Evolutionary conservation across 2,113 vertebrate genomes (phyloP), one percentile per base, ranked within the genome.

Genomic region (Oryzias melastigma): DNA sequence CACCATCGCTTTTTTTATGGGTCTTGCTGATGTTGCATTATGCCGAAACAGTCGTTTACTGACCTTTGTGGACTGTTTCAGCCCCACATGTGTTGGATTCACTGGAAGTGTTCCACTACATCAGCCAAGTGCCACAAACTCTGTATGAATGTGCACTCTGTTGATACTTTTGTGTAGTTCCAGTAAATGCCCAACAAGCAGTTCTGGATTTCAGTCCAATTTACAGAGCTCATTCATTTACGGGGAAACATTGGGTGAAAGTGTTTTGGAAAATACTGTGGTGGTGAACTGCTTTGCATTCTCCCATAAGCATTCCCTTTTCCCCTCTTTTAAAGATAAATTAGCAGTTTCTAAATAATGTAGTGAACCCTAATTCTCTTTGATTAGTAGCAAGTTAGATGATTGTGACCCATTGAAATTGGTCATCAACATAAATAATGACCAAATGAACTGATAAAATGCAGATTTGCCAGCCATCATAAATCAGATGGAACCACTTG

Each of bases 341-440:
- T 97, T 95, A 98, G 91, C 70, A 81, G 91, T 92, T 94, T 94
- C 94, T 96, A 95, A 98, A 98, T 97, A 97, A 98, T 97, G 95
- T 95, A 97, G 93, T 97, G 96, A 97, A 96, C 94, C 94, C 93
- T 96, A 98, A 98, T 98, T 98, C 94, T 96, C 94, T 98, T 98
- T 97, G 96, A 98, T 98, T 98, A 97, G 95, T 95, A 93, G 93
- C 57, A 92, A 96, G 94, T 97, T 97, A 94, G 95, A 97, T 95
- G 95, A 97, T 96, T 95, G 94, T 91, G 94, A 98, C 95, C 95
- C 95, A 97, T 93, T 97, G 96, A 97, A 99, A 98, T 98, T 98
- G 96, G 96, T 98, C 95, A 98, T 98, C 96, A 98, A 96, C 95
- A 97, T 98, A 98, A 98, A 98, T 99, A 98, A 99, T 97, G 96